These are phyloP conservation scores for Teleogryllus occipitalis DNA, from an alignment of 1,140 invertebrate species.

Conservation along the genomic window DNA sequence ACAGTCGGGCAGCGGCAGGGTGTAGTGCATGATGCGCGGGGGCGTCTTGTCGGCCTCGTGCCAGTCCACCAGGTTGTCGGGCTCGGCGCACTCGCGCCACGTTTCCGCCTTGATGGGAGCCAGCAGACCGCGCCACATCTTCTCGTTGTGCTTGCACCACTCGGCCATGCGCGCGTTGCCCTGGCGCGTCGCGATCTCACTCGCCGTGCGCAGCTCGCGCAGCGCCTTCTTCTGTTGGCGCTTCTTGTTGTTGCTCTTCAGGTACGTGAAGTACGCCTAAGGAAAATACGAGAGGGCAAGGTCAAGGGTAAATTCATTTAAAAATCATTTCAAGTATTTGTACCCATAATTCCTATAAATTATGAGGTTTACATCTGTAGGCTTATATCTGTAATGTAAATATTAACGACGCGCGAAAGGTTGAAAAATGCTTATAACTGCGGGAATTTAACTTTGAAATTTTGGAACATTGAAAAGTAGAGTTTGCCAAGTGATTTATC, in stretches of 20 bases:
- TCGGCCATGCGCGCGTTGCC: conserved; percentile 6
- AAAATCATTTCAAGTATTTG: no score
- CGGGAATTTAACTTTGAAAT: no score
- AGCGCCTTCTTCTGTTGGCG: neutral
- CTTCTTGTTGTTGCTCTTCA: conserved; percentile 34
- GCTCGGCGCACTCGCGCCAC: conserved; percentile 29
- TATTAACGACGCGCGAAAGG: no score
- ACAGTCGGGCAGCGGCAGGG: conserved; percentile 32
- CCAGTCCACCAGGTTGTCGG: conserved; percentile 26
- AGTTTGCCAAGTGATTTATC: no score
- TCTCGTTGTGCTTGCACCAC: conserved; percentile 21
- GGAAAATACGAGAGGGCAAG: no score
- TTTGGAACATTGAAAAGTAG: no score
- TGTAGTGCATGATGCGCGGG: conserved; percentile 29
- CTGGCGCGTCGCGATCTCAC: neutral
- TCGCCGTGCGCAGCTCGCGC: neutral
- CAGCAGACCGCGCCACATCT: conserved; percentile 33
- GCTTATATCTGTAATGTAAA: no score
- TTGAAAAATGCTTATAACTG: no score
- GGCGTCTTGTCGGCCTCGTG: conserved; percentile 30
- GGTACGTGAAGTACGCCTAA: conserved; percentile 33
- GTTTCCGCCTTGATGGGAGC: conserved; percentile 29
- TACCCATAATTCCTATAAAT: no score
- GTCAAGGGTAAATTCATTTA: no score
- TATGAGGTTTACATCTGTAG: no score